A percentile compares a stretch with the other conserved stretches of the same genome.
These are phyloP conservation scores for Anguilla megastoma DNA, from an alignment of 2,797 vertebrate genomes.

Conservation along the genomic window DNA sequence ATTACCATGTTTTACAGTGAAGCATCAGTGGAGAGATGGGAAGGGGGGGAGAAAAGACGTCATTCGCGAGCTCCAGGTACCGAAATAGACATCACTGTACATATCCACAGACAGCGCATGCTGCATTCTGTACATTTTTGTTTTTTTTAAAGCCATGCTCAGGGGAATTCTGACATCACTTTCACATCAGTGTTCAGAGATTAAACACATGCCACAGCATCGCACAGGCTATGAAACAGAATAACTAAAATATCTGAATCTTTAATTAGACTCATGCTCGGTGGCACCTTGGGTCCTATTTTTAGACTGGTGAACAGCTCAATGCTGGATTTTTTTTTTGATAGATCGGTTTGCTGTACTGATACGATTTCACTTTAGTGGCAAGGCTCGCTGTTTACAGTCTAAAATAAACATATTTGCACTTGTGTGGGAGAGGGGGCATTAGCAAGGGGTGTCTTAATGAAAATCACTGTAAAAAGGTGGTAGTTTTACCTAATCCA, in stretches of 20 bases:
- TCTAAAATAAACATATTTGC: background rate
- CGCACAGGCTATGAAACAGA: background rate
- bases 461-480: background rate
- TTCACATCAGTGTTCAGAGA: background rate
- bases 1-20: background rate
- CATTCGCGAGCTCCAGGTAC: background rate
- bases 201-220: background rate
- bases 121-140: background rate
- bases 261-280: background rate
- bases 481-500: background rate
- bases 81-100: background rate
- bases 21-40: background rate
- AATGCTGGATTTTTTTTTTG: background rate
- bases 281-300: background rate
- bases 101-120: background rate
- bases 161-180: background rate
- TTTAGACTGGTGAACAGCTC: background rate
- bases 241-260: background rate
- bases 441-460: background rate
- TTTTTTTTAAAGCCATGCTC: background rate
- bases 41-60: background rate
- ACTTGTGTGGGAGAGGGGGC: background rate
- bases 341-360: background rate
- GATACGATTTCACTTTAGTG: background rate
- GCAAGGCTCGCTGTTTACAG: background rate